Conservation (phyloP, 2,113 vertebrate species). For the Orientallactaga bullata region DNA sequence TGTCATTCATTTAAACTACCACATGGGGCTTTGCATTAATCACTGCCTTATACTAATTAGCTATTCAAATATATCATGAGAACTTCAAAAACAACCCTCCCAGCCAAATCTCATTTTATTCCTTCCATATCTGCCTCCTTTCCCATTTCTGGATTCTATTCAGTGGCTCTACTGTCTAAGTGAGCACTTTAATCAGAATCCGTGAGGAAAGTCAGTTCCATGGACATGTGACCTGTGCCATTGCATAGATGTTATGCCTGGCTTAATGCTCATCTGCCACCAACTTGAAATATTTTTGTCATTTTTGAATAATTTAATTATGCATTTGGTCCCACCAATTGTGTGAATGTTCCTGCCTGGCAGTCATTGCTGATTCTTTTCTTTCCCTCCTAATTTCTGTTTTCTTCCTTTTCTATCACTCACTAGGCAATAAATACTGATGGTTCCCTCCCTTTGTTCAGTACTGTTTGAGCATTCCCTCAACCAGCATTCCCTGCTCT, state of each 20-base stretch:
- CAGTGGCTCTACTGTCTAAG: not conserved
- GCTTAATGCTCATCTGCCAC: not conserved
- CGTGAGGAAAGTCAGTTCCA: not conserved
- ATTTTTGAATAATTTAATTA: not conserved
- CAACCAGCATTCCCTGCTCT: not conserved
- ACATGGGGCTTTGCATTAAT: not conserved
- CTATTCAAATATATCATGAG: not conserved
- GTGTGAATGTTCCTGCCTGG: not conserved
- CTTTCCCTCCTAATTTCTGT: not conserved
- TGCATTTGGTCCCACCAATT: not conserved
- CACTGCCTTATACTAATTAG: not conserved
- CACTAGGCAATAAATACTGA: not conserved
- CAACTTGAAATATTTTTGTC: not conserved
- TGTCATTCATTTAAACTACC: too few species aligned
- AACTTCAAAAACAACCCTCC: not conserved
- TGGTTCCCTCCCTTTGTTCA: not conserved
- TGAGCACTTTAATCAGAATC: not conserved
- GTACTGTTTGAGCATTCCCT: not conserved
- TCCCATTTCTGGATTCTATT: not conserved
- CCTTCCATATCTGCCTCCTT: not conserved
- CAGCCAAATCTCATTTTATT: not conserved
- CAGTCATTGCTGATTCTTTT: not conserved
- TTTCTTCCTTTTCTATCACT: not conserved
- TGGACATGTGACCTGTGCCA: not conserved
- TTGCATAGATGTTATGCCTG: not conserved